A percentile compares a stretch with the other conserved stretches of the same genome.
Evolutionary conservation across 37 sponge, comb jelly and placozoan species (phyloP).

Genomic region (Aplysina aerophoba): DNA sequence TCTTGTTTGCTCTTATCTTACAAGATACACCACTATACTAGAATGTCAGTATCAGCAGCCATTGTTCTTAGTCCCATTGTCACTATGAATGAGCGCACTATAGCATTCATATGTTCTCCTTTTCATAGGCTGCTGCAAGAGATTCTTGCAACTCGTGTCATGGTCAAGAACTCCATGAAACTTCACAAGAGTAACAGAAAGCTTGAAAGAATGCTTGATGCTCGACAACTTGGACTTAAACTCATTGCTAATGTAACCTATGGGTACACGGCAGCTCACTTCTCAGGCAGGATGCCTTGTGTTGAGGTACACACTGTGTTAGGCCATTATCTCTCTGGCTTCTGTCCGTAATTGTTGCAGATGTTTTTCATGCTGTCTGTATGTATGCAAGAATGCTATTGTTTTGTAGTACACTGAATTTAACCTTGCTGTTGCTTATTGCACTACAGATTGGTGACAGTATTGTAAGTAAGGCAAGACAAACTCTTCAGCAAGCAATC

Average conservation of each 20-base stretch:
- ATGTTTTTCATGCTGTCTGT: too few relatives aligned
- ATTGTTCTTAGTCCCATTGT: too few relatives aligned
- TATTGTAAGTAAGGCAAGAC: conserved; percentile 90
- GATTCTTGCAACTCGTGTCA: conserved; percentile 89
- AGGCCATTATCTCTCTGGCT: too few relatives aligned
- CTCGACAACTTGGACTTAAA: conserved; percentile 92
- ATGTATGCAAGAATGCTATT: too few relatives aligned
- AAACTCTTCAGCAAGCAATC: conserved; percentile 93
- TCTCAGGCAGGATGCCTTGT: conserved; percentile 98
- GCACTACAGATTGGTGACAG: conserved; percentile 78
- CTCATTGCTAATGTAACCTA: conserved; percentile 96
- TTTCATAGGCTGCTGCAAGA: conserved; percentile 88
- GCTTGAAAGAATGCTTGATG: conserved; percentile 76
- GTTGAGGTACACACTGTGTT: conserved; percentile 66
- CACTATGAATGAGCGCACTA: too few relatives aligned
- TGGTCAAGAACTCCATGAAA: conserved; percentile 97
- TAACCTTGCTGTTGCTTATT: neutral
- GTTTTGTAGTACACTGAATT: too few relatives aligned
- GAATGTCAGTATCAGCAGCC: too few relatives aligned
- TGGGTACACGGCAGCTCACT: conserved; percentile 97
- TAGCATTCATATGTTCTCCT: neutral
- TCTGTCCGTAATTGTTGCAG: too few relatives aligned
- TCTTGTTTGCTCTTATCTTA: too few relatives aligned
- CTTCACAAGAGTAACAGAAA: conserved; percentile 76
- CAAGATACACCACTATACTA: too few relatives aligned